phyloP scores from a whole-genome alignment of 2,797 vertebrate species.

The Peromyscus attwateri region DNA sequence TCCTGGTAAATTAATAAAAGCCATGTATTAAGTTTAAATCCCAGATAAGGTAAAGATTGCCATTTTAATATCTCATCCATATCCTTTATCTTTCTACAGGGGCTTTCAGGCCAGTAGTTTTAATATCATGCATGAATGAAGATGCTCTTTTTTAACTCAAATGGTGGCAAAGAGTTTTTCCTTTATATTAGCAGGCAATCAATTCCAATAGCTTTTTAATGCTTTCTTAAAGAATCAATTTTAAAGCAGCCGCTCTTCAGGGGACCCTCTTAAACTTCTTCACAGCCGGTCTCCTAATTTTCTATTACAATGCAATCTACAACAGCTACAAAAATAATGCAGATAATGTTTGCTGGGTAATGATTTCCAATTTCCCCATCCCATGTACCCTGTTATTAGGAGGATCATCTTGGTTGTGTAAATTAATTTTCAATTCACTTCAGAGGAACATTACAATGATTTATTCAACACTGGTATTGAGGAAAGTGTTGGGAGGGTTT shows the following conservation, averaged over 20 bases:
- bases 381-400: slow-evolving; percentile 94
- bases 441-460: slow-evolving; percentile 94
- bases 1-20: slow-evolving; percentile 90
- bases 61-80: slow-evolving; percentile 91
- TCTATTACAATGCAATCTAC: slow-evolving; percentile 91
- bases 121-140: slow-evolving; percentile 96
- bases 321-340: slow-evolving; percentile 93
- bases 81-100: slow-evolving; percentile 91
- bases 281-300: slow-evolving; percentile 91
- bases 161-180: slow-evolving; percentile 90
- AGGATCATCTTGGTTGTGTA: slow-evolving; percentile 93
- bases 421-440: slow-evolving; percentile 97
- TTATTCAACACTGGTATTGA: slow-evolving; percentile 90
- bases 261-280: slow-evolving; percentile 91
- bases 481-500: slow-evolving; percentile 90
- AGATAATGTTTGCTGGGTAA: slow-evolving; percentile 95
- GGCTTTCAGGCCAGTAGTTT: slow-evolving; percentile 93
- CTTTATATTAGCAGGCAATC: slow-evolving; percentile 94
- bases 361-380: slow-evolving; percentile 95
- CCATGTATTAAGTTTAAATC: slow-evolving; percentile 90
- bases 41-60: slow-evolving; percentile 90
- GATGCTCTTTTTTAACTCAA: slow-evolving; percentile 91
- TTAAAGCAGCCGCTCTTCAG: slow-evolving; percentile 92
- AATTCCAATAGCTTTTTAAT: slow-evolving; percentile 95
- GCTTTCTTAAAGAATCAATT: slow-evolving; percentile 92